Evolutionary conservation across 1,140 invertebrate species (phyloP).

Genomic region (Apis mellifera): Amel_HAv3.1 CM009931.2:25268001-25268500

Average conservation of each 20-base stretch:
- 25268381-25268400: neutral
- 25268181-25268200: neutral
- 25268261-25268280: neutral
- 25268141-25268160: neutral
- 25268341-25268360: too few relatives aligned
- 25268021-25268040: neutral
- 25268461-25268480: neutral
- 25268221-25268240: neutral
- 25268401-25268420: neutral
- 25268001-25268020: neutral
- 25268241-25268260: neutral
- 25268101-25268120: slow-evolving; percentile 20
- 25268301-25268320: neutral
- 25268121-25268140: neutral
- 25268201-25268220: neutral
- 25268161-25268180: neutral
- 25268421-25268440: slow-evolving; percentile 10
- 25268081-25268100: neutral
- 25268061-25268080: slow-evolving; percentile 19
- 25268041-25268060: slow-evolving; percentile 10
- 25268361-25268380: neutral
- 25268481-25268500: slow-evolving; percentile 18
- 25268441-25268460: slow-evolving; percentile 15
- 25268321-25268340: neutral
- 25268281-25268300: neutral